Evolutionary conservation across 2,888 invertebrate genomes (phyloP), one percentile per base, ranked within the genome.

Genomic region (Agrochola circellaris): DNA sequence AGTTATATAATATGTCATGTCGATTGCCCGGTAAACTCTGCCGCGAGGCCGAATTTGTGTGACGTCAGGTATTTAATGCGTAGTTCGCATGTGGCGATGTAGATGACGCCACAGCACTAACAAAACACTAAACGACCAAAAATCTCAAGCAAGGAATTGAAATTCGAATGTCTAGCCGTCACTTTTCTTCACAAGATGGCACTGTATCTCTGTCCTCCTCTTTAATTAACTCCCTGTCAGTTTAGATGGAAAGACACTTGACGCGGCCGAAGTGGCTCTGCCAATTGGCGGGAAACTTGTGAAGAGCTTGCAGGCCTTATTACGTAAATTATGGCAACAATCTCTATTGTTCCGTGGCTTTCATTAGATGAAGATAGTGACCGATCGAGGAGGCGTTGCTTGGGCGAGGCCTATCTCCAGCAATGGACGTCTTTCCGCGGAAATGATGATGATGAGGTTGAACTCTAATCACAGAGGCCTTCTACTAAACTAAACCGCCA

Each of bases 251-350:
- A 92, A 92, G 95, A 93, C 94, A 93, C 94, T 95, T 93, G 94
- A 94, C 91, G 92, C 89, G 89, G 90, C 92, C 91, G 83, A 91
- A 90, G 91, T 91, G 93, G 93, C 94, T 93, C 92, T 89, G 92
- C 92, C 95, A 94, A 95, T 95, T 93, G 93, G 92, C 90, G 93
- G 92, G 84, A 90, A 93, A 92, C 91, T 94, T 90, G 92, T 91
- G 91, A 92, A 93, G 91, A 84, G 89, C 83, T 88, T 88, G 82
- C 71, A 26, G 87, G 77, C 74, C 76, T 74, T 67, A 87, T 83
- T 88, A 88, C 85, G 84, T 88, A 64, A 61, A 70, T 61, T 30
- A 45, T 34, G 15, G 34, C n/a, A 56, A 54, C 7, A 61, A 68
- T 69, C 9, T 42, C 61, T 67, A 77, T 78, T 73, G 68, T 51